phyloP scores from a whole-genome alignment of 2,113 vertebrate genomes.

The Thunnus thynnus region DNA sequence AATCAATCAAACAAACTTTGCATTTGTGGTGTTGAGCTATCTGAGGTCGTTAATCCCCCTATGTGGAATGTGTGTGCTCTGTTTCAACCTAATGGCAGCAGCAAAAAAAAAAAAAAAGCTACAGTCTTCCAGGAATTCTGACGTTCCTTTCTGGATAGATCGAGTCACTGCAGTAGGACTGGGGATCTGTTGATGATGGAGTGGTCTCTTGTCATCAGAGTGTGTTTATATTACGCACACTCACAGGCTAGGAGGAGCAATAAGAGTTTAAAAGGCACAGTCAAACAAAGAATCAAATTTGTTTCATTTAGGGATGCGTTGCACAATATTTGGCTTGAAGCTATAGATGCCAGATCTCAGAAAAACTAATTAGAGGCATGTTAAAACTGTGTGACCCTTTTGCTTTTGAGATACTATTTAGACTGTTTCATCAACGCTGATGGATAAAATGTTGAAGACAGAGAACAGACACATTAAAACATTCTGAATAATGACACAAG shows the following conservation, averaged over 20 bases:
- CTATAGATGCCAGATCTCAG: constrained; percentile 38
- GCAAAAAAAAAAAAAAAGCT: constrained; percentile 40
- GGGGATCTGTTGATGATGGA: constrained; percentile 57
- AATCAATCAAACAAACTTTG: constrained; percentile 69
- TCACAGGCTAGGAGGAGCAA: constrained; percentile 40
- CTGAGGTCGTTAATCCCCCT: constrained; percentile 63
- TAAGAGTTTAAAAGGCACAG: constrained; percentile 46
- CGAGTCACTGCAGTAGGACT: constrained; percentile 43
- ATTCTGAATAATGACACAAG: not conserved
- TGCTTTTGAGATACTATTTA: constrained; percentile 31
- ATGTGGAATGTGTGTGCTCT: constrained; percentile 72
- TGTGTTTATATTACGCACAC: constrained; percentile 71
- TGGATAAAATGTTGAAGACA: constrained; percentile 35
- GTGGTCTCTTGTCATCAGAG: constrained; percentile 69
- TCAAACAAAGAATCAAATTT: constrained; percentile 53
- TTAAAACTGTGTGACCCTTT: constrained; percentile 38
- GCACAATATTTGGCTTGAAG: constrained; percentile 44
- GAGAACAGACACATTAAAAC: constrained; percentile 23
- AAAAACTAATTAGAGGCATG: constrained; percentile 49
- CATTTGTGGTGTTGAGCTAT: constrained; percentile 65
- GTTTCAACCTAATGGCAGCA: constrained; percentile 72
- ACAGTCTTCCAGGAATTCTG: constrained; percentile 68
- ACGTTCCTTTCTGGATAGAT: constrained; percentile 53
- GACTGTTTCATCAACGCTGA: constrained; percentile 35
- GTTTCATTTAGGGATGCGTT: constrained; percentile 16